Evolutionary conservation across 2,888 invertebrate genomes (phyloP), one percentile per base, ranked within the genome.

Genomic region (Limnephilus lunatus): DNA sequence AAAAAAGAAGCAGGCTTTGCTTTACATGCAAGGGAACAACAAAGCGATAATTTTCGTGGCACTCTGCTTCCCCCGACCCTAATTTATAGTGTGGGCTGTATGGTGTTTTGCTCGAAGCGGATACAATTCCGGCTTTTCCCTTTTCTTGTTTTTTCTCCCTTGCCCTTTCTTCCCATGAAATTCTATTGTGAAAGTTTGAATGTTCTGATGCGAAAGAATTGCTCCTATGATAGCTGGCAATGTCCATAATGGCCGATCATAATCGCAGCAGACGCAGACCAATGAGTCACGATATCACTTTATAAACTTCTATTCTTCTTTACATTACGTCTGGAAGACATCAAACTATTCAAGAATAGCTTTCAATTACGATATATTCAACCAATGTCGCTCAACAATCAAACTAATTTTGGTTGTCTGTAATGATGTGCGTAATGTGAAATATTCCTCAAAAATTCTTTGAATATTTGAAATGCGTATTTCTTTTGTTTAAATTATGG

Each of bases 21-120:
- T 83, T 32, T 83, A 35, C 68, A 32, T 68, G 53, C 88, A 68
- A 53, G 68, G 88, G 68, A 92, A 93, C 90, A 93, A 93, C 93
- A 93, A 86, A 90, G 92, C 92, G 92, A 93, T 93, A 93, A 93
- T 93, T 93, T 93, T 88, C 85, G 88, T 85, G 91, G 92, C 93
- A 92, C 92, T 91, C 91, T 88, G 53, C 68, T 91, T 91, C 92
- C 92, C 86, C 92, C 85, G 81, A 14, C 83, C 91, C 91, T 90
- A 92, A 93, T 92, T 93, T 92, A 93, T 92, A 82, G 90, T 31
- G 89, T 25, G 85, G n/a, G 85, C 30, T 92, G 48, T 87, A 89
- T 31, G 88, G 68, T 88, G 88, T 88, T 88, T 88, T 68, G 88
- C 35, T 91, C 15, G 15, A 85, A 53, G 90, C 83, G 90, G 90